phyloP scores from a whole-genome alignment of 2,113 vertebrate species.

The Rhagologus leucostigma region DNA sequence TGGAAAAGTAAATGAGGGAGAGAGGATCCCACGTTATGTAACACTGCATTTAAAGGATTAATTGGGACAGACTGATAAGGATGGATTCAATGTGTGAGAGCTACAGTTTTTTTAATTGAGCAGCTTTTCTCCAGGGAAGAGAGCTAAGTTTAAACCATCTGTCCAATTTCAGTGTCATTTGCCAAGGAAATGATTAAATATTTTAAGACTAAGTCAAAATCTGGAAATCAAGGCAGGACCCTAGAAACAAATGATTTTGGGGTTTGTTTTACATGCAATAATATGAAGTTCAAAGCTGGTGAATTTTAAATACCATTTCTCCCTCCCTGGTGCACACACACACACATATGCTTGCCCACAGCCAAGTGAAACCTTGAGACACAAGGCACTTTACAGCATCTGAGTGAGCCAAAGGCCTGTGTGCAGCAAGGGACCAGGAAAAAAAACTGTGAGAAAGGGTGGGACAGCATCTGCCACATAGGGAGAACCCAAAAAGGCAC shows the following conservation, averaged over 20 bases:
- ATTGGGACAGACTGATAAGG: conserved; percentile 59
- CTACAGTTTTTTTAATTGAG: conserved; percentile 61
- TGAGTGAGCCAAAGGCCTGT: background rate
- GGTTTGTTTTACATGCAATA: background rate
- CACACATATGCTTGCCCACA: background rate
- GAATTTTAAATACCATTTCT: background rate
- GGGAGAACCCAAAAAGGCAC: background rate
- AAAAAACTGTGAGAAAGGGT: background rate
- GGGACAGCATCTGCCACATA: background rate
- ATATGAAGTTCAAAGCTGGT: background rate
- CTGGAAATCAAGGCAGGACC: background rate
- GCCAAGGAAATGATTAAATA: conserved; percentile 60
- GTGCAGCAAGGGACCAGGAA: background rate
- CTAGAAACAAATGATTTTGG: background rate
- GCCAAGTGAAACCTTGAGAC: background rate
- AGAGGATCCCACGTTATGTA: conserved; percentile 13
- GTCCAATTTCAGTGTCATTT: conserved; percentile 59
- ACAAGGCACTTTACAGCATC: background rate
- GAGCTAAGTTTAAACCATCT: conserved; percentile 65
- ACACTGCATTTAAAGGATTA: conserved; percentile 41
- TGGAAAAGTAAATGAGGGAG: conserved; percentile 36
- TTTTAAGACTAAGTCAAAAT: conserved; percentile 59
- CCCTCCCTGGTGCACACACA: rapidly evolving
- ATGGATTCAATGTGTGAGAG: conserved; percentile 50
- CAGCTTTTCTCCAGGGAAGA: conserved; percentile 53